These are phyloP conservation scores for Anseranas semipalmata DNA, from an alignment of 2,113 vertebrate species.

Conservation along the genomic window DNA sequence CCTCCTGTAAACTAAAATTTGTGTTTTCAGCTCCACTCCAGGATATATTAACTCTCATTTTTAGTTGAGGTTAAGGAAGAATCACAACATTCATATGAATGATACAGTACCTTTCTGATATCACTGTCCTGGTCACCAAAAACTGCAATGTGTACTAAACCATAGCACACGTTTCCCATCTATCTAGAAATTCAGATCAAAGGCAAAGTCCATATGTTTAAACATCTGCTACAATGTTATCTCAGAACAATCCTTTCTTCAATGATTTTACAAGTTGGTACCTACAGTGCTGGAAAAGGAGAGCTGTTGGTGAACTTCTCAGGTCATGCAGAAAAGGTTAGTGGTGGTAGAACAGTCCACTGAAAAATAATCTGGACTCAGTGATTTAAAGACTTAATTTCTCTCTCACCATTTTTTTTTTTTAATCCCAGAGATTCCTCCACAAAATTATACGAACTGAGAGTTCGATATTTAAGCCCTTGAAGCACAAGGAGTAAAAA, in stretches of 20 bases:
- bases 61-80: neutral
- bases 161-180: neutral
- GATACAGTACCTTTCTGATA: neutral
- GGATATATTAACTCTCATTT: neutral
- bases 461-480: neutral
- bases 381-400: neutral
- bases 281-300: neutral
- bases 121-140: neutral
- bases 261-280: neutral
- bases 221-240: neutral
- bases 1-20: neutral
- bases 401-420: neutral
- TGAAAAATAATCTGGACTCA: neutral
- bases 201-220: neutral
- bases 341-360: neutral
- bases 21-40: neutral
- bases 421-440: neutral
- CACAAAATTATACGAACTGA: neutral
- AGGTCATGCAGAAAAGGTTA: neutral
- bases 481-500: neutral
- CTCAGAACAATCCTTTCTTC: neutral
- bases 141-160: neutral
- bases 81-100: neutral
- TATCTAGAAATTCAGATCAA: neutral
- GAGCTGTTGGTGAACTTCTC: neutral